Conservation (phyloP, 2,888 invertebrate species). For the Blomia tropicalis region DNA sequence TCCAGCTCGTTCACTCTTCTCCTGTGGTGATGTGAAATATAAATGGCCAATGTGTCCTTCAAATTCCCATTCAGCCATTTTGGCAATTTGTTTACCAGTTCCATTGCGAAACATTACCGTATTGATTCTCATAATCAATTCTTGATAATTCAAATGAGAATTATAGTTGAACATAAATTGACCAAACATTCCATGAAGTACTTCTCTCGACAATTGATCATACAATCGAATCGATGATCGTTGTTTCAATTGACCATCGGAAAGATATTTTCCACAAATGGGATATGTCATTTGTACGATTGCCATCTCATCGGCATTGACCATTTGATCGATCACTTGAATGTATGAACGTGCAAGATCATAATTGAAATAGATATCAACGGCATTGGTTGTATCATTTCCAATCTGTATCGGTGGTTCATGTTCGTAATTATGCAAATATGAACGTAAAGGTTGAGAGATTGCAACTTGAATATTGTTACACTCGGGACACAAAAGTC, state of each 20-base stretch:
- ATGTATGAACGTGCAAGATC: constrained; percentile 47
- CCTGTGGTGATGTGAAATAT: constrained; percentile 17
- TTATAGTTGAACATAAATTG: constrained; percentile 21
- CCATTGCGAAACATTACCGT: constrained; percentile 7
- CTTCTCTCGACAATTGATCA: constrained; percentile 11
- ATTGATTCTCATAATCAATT: constrained; percentile 21
- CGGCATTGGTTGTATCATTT: constrained; percentile 38
- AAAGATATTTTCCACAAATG: constrained; percentile 14
- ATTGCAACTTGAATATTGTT: constrained; percentile 60
- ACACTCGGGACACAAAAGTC: constrained; percentile 51
- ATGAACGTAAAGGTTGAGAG: constrained; percentile 53
- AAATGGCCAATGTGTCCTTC: constrained; percentile 19
- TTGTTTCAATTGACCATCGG: constrained; percentile 15
- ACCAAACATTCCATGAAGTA: constrained; percentile 21
- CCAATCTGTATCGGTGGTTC: constrained; percentile 47
- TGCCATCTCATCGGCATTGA: constrained; percentile 34
- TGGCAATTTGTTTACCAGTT: background rate
- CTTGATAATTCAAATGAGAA: constrained; percentile 20
- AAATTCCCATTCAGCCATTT: constrained; percentile 24
- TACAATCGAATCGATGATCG: constrained; percentile 9
- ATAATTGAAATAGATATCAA: constrained; percentile 69
- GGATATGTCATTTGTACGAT: constrained; percentile 5
- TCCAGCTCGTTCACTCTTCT: background rate
- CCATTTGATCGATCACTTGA: constrained; percentile 42
- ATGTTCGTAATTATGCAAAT: constrained; percentile 51